Evolutionary conservation across 2,113 vertebrate genomes (phyloP).

Genomic region (Dipodomys stephensi): DNA sequence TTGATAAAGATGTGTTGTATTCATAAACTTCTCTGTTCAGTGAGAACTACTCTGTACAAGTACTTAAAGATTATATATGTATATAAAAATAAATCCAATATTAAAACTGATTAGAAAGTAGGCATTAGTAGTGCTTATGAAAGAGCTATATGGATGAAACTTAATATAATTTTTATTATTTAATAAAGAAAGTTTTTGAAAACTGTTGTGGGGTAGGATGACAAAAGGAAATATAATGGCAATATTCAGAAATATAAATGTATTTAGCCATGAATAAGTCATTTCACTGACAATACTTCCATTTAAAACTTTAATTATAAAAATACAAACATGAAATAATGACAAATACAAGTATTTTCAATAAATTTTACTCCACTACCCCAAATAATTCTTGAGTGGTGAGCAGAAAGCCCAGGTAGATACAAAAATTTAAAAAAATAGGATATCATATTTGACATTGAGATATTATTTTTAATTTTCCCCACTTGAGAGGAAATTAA

Average conservation of each 20-base stretch:
- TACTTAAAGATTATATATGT: too few species aligned
- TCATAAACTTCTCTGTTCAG: too few species aligned
- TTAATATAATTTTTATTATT: background rate
- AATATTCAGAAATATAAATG: background rate
- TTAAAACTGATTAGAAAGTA: background rate
- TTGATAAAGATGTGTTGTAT: too few species aligned
- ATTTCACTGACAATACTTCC: background rate
- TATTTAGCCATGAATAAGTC: background rate
- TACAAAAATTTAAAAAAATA: background rate
- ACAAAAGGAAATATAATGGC: background rate
- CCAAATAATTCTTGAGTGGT: background rate
- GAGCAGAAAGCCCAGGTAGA: background rate
- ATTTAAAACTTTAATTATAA: background rate
- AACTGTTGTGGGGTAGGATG: background rate
- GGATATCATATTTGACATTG: background rate
- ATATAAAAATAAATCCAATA: too few species aligned
- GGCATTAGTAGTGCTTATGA: background rate
- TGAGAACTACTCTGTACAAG: too few species aligned
- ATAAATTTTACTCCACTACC: background rate
- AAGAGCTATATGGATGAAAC: background rate
- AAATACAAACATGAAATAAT: background rate
- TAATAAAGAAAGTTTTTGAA: background rate
- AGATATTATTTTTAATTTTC: background rate
- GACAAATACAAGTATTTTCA: background rate
- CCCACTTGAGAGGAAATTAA: too few species aligned